Percentiles rank a stretch among this genome's conserved stretches.
These are phyloP conservation scores for Onychomys arenicola DNA, from an alignment of 2,797 vertebrate genomes.

Conservation along the genomic window DNA sequence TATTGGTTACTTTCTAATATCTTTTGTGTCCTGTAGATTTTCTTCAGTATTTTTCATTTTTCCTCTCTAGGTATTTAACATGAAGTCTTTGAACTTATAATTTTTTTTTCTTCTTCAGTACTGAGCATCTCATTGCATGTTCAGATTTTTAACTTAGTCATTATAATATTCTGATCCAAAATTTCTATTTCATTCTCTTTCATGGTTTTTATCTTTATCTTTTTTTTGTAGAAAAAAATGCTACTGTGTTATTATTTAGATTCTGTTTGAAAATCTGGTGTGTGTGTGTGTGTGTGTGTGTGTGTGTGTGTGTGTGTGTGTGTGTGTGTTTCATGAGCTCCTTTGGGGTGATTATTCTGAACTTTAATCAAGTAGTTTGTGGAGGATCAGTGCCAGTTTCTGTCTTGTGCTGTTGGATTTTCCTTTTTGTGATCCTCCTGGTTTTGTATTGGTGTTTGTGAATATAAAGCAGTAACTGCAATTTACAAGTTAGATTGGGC, in stretches of 20 bases:
- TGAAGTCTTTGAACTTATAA: neutral
- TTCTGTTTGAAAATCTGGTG: neutral
- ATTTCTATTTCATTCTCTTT: neutral
- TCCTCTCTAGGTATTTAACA: neutral
- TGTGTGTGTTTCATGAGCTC: neutral
- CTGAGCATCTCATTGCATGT: neutral
- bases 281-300: neutral
- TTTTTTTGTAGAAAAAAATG: neutral
- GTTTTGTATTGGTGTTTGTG: neutral
- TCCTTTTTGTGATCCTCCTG: neutral
- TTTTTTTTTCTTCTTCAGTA: neutral
- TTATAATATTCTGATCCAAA: neutral
- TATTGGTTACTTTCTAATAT: neutral
- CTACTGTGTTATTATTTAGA: neutral
- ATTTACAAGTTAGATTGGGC: neutral
- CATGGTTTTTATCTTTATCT: neutral
- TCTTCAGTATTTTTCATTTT: neutral
- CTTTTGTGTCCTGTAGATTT: neutral
- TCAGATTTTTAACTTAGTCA: neutral
- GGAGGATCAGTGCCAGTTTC: neutral
- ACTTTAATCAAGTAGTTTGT: neutral
- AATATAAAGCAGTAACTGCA: neutral
- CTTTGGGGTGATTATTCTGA: neutral
- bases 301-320: too few relatives aligned
- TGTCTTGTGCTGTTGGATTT: neutral